Base-by-base conservation (phyloP, 2,888 invertebrate species). In the Alcis repandata region DNA sequence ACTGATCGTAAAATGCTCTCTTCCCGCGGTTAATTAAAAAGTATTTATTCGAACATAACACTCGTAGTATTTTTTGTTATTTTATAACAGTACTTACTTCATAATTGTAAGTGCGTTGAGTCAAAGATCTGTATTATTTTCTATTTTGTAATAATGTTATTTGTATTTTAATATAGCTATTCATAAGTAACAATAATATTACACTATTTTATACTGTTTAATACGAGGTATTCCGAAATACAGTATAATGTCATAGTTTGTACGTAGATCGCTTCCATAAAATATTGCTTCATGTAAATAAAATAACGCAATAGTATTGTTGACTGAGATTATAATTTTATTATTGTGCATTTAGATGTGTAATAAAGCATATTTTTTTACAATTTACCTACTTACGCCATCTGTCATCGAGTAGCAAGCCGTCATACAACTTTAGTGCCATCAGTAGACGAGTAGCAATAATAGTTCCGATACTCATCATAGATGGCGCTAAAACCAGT, bases 41-140 rank as follows among this genome's bases (percentile, higher is more conserved):
- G 86, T 92, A 91, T 92, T 92, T 92, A 92, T 92, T 91, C 85
- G 86, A 87, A 85, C 84, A 87, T 90, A 88, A 89, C 86, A 84
- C 33, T 83, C 84, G 84, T 83, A 82, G 80, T 72, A 78, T 81
- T 89, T 89, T 87, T 89, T 88, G 88, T 86, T 83, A 85, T 83
- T 78, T 80, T 85, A 78, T 90, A 88, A 87, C 85, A 84, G 87
- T 90, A 91, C 88, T 90, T 91, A 89, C 87, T 87, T 87, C 74
- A 76, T 91, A 91, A 88, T 68, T 74, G 74, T 92, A 92, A 91
- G 92, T 84, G 87, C 87, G 88, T 89, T 87, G 89, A 93, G 92
- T 92, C 92, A 93, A 91, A 92, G 92, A 93, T 93, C 92, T 93
- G 92, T 93, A 93, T 93, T 93, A 93, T 92, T 91, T 91, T 89